A percentile compares a stretch with the other conserved stretches of the same genome.
These are phyloP conservation scores for Cairina moschata DNA, from an alignment of 2,113 vertebrate genomes.

Conservation along the genomic window DNA sequence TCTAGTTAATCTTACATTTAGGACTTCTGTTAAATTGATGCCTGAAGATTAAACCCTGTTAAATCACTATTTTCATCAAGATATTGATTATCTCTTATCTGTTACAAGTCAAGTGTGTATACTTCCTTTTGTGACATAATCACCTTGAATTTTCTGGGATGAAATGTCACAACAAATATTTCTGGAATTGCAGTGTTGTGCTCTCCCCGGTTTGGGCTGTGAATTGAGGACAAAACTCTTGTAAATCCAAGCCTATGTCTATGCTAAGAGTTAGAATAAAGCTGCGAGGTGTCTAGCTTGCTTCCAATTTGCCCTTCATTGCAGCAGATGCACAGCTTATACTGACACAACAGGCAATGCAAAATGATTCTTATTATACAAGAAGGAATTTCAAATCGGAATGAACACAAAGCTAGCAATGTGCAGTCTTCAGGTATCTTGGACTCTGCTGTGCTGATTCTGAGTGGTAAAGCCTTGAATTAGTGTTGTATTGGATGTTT, in stretches of 20 bases:
- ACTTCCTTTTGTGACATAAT: too few relatives aligned
- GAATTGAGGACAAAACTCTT: neutral
- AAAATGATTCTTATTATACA: neutral
- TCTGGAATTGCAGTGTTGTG: neutral
- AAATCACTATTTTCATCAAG: too few relatives aligned
- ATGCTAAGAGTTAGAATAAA: neutral
- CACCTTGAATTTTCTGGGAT: too few relatives aligned
- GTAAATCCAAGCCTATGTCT: neutral
- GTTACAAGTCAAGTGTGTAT: too few relatives aligned
- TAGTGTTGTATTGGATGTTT: neutral
- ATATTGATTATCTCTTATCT: too few relatives aligned
- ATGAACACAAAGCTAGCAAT: neutral
- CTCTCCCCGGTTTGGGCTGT: neutral
- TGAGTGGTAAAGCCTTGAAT: neutral
- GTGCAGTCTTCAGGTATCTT: neutral
- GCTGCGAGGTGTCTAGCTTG: neutral
- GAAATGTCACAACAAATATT: neutral
- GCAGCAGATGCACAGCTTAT: neutral
- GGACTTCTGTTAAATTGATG: too few relatives aligned
- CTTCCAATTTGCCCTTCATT: neutral
- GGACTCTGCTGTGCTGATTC: neutral
- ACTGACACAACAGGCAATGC: neutral
- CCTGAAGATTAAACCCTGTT: too few relatives aligned
- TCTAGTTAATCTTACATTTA: too few relatives aligned
- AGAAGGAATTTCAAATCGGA: neutral